Evolutionary conservation across 1,140 invertebrate genomes (phyloP).

Genomic region (Ephestia elutella): DNA sequence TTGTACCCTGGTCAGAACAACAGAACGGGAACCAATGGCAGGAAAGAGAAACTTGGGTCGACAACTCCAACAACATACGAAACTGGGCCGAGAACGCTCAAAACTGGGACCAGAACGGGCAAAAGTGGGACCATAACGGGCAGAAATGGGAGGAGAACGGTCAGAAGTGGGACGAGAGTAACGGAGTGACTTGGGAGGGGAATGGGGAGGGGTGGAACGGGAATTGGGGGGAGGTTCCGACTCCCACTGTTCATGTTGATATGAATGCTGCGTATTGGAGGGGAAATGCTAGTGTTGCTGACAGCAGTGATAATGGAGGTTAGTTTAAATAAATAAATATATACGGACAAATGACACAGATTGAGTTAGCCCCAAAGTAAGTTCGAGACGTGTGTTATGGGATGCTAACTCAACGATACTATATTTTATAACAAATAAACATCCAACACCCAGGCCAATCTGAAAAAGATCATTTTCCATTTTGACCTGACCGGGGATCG

Average conservation of each 20-base stretch:
- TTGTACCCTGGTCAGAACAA: neutral
- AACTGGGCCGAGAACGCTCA: constrained; percentile 55
- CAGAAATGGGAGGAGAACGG: constrained; percentile 46
- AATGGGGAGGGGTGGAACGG: constrained; percentile 52
- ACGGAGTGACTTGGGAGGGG: constrained; percentile 35
- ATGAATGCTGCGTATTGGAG: constrained; percentile 71
- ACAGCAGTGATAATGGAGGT: constrained; percentile 73
- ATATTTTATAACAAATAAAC: no score
- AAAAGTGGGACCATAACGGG: constrained; percentile 44
- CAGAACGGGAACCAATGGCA: constrained; percentile 43
- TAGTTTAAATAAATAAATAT: no score
- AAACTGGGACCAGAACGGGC: constrained; percentile 39
- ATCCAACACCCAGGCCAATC: no score
- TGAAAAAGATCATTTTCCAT: no score
- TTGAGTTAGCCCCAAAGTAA: no score
- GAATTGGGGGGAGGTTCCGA: constrained; percentile 57
- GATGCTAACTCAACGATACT: no score
- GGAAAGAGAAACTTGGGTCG: constrained; percentile 51
- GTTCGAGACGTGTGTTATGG: no score
- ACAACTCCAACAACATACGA: constrained; percentile 55
- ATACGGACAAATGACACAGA: no score
- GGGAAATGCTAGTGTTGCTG: constrained; percentile 75
- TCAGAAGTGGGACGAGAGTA: constrained; percentile 25
- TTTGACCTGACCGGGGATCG: no score
- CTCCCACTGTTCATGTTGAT: constrained; percentile 59